Evolutionary conservation across 2,797 vertebrate species (phyloP).

Genomic region (Adrianichthys oophorus): DNA sequence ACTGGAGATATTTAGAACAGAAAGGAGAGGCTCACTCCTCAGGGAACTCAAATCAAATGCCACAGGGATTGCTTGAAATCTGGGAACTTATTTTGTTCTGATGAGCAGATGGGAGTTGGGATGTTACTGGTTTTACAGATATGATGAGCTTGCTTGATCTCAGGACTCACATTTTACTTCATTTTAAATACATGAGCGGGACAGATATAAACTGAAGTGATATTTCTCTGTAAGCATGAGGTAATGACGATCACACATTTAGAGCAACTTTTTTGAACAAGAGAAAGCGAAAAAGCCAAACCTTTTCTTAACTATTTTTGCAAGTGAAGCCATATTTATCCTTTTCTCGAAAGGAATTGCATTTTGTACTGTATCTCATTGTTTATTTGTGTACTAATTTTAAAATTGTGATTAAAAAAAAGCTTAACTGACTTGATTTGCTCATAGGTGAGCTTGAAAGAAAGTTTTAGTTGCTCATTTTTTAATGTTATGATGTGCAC

Average conservation of each 20-base stretch:
- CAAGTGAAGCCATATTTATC: slow-evolving; percentile 8
- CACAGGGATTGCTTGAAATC: slow-evolving; percentile 48
- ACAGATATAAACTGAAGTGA: slow-evolving; percentile 21
- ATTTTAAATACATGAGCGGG: slow-evolving; percentile 30
- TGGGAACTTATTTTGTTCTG: slow-evolving; percentile 56
- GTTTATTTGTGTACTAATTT: too few relatives aligned
- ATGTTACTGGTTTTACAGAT: slow-evolving; percentile 52
- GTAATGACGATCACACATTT: slow-evolving; percentile 14
- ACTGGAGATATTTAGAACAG: slow-evolving; percentile 52
- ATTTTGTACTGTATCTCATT: too few relatives aligned
- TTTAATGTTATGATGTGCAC: too few relatives aligned
- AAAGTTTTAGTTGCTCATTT: too few relatives aligned
- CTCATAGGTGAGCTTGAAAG: too few relatives aligned
- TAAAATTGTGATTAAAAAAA: too few relatives aligned
- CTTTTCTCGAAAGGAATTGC: too few relatives aligned
- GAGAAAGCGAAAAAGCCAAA: too few relatives aligned
- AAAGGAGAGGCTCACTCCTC: slow-evolving; percentile 32
- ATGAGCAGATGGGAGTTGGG: slow-evolving; percentile 47
- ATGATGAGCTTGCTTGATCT: slow-evolving; percentile 50
- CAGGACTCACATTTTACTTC: slow-evolving; percentile 29
- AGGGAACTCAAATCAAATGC: slow-evolving; percentile 40
- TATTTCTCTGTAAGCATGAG: slow-evolving; percentile 18
- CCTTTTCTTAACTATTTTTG: slow-evolving; percentile 13
- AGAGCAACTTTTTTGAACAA: too few relatives aligned
- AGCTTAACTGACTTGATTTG: too few relatives aligned